A percentile compares a stretch with the other conserved stretches of the same genome.
Evolutionary conservation across 2,797 vertebrate genomes (phyloP).

Genomic region (Hypotaenidia philippensis): DNA sequence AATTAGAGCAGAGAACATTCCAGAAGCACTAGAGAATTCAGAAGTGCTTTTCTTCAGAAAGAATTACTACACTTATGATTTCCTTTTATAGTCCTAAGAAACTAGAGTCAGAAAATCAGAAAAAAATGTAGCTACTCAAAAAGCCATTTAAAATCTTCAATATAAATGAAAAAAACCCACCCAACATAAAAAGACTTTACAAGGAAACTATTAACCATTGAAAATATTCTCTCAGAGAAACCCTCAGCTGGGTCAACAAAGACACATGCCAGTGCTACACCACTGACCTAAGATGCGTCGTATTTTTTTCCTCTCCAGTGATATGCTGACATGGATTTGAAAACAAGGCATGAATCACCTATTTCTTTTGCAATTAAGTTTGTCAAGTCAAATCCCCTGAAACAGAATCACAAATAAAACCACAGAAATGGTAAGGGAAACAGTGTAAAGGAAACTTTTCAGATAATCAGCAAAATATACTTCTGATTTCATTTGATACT

Average conservation of each 20-base stretch:
- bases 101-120: background rate
- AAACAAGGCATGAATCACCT: constrained; percentile 5
- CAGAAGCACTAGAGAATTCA: constrained; percentile 36
- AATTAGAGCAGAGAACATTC: constrained; percentile 54
- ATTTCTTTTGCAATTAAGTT: constrained; percentile 1
- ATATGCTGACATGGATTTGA: background rate
- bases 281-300: constrained; percentile 7
- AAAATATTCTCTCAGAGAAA: background rate
- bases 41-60: constrained; percentile 33
- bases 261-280: background rate
- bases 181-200: background rate
- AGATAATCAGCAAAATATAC: background rate
- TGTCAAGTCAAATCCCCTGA: background rate
- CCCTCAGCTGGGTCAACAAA: background rate
- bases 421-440: background rate
- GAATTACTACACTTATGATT: constrained; percentile 19
- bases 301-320: background rate
- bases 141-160: background rate
- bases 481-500: background rate
- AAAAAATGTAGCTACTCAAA: background rate
- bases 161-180: background rate
- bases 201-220: background rate
- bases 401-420: background rate
- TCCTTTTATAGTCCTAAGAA: constrained; percentile 43
- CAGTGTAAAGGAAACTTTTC: background rate